Conservation (phyloP, 2,888 invertebrate species). For the Cremastinae sp. region DNA sequence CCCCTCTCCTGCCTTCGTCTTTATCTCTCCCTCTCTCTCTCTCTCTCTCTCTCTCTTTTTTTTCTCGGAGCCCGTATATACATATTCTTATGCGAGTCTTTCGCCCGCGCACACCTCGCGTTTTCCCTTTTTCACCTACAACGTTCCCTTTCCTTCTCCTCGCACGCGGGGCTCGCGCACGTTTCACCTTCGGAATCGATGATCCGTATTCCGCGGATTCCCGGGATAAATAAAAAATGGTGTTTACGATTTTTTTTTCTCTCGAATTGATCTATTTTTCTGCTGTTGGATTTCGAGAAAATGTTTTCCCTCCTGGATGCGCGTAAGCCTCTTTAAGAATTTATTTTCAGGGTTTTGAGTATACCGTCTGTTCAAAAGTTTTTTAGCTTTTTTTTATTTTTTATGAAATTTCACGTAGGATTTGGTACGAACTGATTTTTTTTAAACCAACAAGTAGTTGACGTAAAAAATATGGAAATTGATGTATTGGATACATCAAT, state of each 20-base stretch:
- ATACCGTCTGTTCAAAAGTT: too few species aligned
- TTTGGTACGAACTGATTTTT: too few species aligned
- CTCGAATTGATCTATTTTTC: too few species aligned
- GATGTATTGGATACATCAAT: too few species aligned
- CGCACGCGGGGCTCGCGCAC: slow-evolving; percentile 5
- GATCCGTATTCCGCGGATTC: neutral
- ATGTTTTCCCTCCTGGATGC: too few species aligned
- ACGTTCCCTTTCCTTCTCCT: slow-evolving; percentile 36
- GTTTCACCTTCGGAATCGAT: neutral
- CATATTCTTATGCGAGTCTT: slow-evolving; percentile 22
- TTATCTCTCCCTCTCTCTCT: neutral
- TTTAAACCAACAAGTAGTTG: too few species aligned
- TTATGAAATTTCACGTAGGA: too few species aligned
- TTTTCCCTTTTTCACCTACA: slow-evolving; percentile 69
- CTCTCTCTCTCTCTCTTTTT: slow-evolving; percentile 3
- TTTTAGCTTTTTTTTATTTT: too few species aligned
- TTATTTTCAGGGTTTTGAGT: too few species aligned
- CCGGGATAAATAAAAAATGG: neutral
- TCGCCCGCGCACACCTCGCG: slow-evolving; percentile 45
- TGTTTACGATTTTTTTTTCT: neutral
- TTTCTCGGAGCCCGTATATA: slow-evolving; percentile 26
- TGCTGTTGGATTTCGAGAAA: too few species aligned
- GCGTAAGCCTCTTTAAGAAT: too few species aligned
- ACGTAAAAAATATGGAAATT: too few species aligned
- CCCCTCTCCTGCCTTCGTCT: neutral